Evolutionary conservation across 2,797 vertebrate genomes (phyloP).

Genomic region (Manis pentadactyla): DNA sequence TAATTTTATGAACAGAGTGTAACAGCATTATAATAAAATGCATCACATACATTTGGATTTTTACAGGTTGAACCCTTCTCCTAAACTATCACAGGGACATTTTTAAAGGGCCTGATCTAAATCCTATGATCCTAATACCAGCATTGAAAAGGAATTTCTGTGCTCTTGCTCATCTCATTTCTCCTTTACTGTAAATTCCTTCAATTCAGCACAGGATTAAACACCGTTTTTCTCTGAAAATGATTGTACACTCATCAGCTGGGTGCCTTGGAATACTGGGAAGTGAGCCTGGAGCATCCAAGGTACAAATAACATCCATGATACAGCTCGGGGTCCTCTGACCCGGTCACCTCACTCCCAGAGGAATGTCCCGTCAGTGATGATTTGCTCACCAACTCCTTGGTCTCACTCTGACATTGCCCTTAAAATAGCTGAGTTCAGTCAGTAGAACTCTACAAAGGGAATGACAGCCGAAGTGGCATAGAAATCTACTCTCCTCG

Average conservation of each 20-base stretch:
- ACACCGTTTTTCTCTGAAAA: neutral
- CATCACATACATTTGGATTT: constrained; percentile 54
- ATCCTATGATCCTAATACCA: neutral
- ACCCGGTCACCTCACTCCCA: neutral
- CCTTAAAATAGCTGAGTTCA: neutral
- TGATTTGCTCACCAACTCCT: too few species aligned
- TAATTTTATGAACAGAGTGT: constrained; percentile 63
- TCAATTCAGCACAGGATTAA: neutral
- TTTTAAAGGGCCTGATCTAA: constrained; percentile 52
- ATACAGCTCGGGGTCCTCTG: neutral
- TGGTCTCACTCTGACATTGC: neutral
- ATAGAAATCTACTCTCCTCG: neutral
- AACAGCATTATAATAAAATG: constrained; percentile 44
- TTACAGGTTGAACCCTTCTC: constrained; percentile 14
- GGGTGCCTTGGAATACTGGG: too few species aligned
- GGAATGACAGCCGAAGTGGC: neutral
- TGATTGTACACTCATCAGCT: too few species aligned
- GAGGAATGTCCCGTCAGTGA: neutral
- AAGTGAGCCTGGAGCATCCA: neutral
- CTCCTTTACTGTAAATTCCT: neutral
- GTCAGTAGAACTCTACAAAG: neutral
- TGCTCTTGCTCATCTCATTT: neutral
- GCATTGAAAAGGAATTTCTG: neutral
- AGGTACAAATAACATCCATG: neutral
- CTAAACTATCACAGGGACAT: constrained; percentile 57